phyloP scores from a whole-genome alignment of 2,888 invertebrate genomes.

The Sesamia inferens region DNA sequence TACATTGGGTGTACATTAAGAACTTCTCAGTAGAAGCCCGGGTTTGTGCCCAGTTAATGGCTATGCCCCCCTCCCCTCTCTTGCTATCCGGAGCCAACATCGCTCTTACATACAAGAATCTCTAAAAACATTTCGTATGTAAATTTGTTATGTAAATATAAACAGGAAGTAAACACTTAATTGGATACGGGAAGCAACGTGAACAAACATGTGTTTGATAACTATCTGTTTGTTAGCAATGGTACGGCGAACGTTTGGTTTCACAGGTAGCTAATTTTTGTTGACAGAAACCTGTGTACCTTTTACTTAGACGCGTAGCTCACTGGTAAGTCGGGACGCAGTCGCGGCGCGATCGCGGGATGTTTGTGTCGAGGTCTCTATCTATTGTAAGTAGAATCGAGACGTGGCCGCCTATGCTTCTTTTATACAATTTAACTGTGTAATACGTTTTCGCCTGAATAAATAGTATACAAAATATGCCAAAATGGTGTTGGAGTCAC shows the following conservation, averaged over 20 bases:
- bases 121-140: not conserved
- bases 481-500: no score
- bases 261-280: not conserved
- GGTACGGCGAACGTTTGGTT: not conserved
- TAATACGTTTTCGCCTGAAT: no score
- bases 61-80: not conserved
- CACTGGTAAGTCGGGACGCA: no score
- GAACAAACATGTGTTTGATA: conserved; percentile 31
- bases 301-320: not conserved
- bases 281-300: not conserved
- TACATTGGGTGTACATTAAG: not conserved
- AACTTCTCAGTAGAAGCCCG: not conserved
- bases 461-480: no score
- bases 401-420: no score
- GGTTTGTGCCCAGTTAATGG: not conserved
- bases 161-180: conserved; percentile 23
- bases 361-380: no score
- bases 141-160: not conserved
- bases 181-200: conserved; percentile 14
- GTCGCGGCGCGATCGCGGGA: no score
- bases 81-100: no score
- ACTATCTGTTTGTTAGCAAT: conserved; percentile 10
- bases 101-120: not conserved
- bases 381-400: no score
- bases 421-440: no score